phyloP scores from a whole-genome alignment of 2,888 invertebrate genomes.

The Polietes domitor region DNA sequence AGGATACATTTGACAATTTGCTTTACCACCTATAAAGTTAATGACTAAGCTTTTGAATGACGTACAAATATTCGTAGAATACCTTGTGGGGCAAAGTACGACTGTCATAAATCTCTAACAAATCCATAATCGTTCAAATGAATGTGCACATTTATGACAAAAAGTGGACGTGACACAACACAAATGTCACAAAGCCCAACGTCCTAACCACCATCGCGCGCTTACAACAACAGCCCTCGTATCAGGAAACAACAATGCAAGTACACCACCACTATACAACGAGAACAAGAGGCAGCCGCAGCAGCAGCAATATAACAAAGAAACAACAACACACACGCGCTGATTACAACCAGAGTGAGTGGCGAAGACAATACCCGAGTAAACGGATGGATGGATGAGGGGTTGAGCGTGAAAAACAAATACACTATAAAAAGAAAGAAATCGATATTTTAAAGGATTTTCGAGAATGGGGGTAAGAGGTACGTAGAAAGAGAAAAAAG shows the following conservation, averaged over 20 bases:
- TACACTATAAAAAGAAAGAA: conserved; percentile 58
- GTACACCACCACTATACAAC: not conserved
- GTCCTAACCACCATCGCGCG: not conserved
- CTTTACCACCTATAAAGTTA: too few species aligned
- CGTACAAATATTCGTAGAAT: too few species aligned
- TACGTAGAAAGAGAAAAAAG: not conserved
- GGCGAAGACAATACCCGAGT: not conserved
- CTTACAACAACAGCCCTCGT: conserved; percentile 5
- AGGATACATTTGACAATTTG: too few species aligned
- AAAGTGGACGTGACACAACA: too few species aligned
- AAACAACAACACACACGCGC: conserved; percentile 34
- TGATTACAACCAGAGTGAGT: conserved; percentile 49
- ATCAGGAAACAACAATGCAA: conserved; percentile 26
- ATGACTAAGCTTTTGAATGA: too few species aligned
- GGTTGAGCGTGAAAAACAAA: conserved; percentile 64
- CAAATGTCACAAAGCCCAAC: too few species aligned
- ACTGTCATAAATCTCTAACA: too few species aligned
- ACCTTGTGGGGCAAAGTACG: too few species aligned
- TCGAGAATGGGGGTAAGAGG: conserved; percentile 5
- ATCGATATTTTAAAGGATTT: conserved; percentile 17
- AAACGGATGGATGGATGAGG: not conserved
- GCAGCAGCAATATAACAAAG: not conserved
- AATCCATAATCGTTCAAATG: too few species aligned
- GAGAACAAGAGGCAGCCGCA: not conserved
- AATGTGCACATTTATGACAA: too few species aligned